A percentile compares a stretch with the other conserved stretches of the same genome.
Conservation (phyloP, 2,797 vertebrate genomes). For the Liasis olivaceus region DNA sequence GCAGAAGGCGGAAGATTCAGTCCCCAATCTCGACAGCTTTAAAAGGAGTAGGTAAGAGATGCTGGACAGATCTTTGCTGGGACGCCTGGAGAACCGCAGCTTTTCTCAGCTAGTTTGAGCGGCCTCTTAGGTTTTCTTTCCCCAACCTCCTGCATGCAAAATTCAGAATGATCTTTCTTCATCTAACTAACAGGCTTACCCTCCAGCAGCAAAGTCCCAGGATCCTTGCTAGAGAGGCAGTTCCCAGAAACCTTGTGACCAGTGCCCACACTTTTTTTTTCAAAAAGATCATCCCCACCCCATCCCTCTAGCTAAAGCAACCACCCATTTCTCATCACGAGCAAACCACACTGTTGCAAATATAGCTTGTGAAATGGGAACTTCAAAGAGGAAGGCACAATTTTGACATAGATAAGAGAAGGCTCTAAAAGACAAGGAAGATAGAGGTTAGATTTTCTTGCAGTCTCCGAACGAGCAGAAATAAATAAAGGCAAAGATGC, state of each 20-base stretch:
- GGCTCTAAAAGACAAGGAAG: neutral
- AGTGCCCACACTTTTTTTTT: neutral
- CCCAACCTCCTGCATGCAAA: neutral
- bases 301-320: neutral
- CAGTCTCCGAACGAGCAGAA: neutral
- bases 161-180: neutral
- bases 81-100: neutral
- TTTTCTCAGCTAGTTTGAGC: neutral
- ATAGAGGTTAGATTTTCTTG: neutral
- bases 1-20: neutral
- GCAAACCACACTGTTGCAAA: constrained; percentile 7
- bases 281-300: neutral
- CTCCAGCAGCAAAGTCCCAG: neutral
- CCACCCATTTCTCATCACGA: neutral
- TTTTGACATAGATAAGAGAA: neutral
- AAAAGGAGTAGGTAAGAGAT: neutral
- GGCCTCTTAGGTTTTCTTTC: neutral
- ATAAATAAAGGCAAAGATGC: neutral
- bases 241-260: neutral
- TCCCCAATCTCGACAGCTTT: neutral
- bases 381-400: neutral
- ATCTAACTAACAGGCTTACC: neutral
- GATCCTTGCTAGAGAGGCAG: neutral
- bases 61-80: neutral
- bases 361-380: constrained; percentile 27